phyloP scores from a whole-genome alignment of 2,797 vertebrate species.

The Moxostoma hubbsi region DNA sequence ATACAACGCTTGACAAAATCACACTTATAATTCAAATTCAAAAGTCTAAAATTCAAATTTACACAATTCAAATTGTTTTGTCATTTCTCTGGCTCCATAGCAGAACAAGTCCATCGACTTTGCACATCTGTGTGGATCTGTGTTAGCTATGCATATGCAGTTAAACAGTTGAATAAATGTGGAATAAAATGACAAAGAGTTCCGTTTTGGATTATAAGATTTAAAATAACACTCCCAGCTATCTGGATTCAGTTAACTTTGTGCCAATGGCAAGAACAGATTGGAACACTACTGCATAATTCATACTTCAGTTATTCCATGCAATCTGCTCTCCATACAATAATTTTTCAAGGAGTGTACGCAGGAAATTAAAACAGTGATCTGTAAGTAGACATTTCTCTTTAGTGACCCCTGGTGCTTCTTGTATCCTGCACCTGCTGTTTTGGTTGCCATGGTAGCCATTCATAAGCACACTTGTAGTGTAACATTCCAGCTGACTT shows the following conservation, averaged over 20 bases:
- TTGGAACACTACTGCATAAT: slow-evolving; percentile 72
- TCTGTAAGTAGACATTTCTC: slow-evolving; percentile 7
- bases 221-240: not conserved
- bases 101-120: slow-evolving; percentile 47
- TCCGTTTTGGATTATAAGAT: not conserved
- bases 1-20: too few relatives aligned
- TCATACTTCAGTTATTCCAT: slow-evolving; percentile 58
- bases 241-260: slow-evolving; percentile 3
- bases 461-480: slow-evolving; percentile 45
- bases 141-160: slow-evolving; percentile 1
- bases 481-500: slow-evolving; percentile 20
- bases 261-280: slow-evolving; percentile 68
- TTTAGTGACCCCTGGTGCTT: slow-evolving; percentile 21
- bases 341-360: slow-evolving; percentile 9
- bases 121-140: slow-evolving; percentile 1
- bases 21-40: too few relatives aligned
- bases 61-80: too few relatives aligned
- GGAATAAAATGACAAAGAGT: not conserved
- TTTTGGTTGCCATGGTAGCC: slow-evolving; percentile 59
- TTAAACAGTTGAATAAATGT: not conserved
- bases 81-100: too few relatives aligned
- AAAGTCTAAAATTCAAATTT: too few relatives aligned
- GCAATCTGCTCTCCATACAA: slow-evolving; percentile 56
- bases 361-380: slow-evolving; percentile 9
- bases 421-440: slow-evolving; percentile 59